Conservation (phyloP, 2,113 vertebrate genomes). For the Chaenogobius annularis region DNA sequence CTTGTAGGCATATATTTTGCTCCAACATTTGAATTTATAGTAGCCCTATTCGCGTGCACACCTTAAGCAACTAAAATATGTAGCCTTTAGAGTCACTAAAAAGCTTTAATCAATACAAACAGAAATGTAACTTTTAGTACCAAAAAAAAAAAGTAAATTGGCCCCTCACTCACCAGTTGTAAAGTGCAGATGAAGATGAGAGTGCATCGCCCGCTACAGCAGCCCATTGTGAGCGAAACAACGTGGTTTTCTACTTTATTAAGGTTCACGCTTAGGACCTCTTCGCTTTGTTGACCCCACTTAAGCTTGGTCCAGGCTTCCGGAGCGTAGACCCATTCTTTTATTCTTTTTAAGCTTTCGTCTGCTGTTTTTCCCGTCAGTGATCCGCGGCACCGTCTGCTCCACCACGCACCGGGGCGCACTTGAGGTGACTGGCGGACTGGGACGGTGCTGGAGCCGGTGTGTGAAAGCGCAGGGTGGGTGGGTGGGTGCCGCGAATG, state of each 20-base stretch:
- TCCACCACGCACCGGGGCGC: slow-evolving; percentile 21
- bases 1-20: too few relatives aligned
- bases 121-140: background rate
- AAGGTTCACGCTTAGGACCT: slow-evolving; percentile 35
- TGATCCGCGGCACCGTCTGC: background rate
- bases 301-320: slow-evolving; percentile 61
- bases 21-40: background rate
- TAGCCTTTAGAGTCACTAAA: background rate
- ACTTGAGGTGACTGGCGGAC: slow-evolving; percentile 51
- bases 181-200: slow-evolving; percentile 86
- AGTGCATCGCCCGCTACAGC: slow-evolving; percentile 86
- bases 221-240: slow-evolving; percentile 78
- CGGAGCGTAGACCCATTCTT: slow-evolving; percentile 55
- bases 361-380: slow-evolving; percentile 16
- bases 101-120: background rate
- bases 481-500: background rate
- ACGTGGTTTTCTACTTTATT: slow-evolving; percentile 25
- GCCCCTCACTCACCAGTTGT: slow-evolving; percentile 84
- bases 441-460: slow-evolving; percentile 38
- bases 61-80: background rate
- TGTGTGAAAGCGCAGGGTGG: slow-evolving; percentile 30
- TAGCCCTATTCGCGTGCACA: background rate
- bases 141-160: too few relatives aligned
- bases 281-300: slow-evolving; percentile 23
- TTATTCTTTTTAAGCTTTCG: slow-evolving; percentile 11